Percentiles rank a stretch among this genome's conserved stretches.
Evolutionary conservation across 2,888 invertebrate species (phyloP).

Genomic region (Chamaedrilus cognettii): DNA sequence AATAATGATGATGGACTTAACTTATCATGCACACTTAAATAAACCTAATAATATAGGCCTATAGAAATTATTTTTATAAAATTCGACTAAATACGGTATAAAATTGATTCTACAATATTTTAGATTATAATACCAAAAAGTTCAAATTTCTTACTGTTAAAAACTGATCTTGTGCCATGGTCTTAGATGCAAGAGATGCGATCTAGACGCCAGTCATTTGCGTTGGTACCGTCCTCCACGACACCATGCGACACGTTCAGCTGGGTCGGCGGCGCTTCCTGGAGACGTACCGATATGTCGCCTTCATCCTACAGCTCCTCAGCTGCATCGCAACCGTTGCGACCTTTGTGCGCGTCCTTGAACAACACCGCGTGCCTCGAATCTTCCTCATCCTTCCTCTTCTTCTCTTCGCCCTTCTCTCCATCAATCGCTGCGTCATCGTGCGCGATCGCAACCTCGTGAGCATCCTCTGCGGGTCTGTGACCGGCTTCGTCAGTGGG

Average conservation of each 20-base stretch:
- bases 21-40: too few relatives aligned
- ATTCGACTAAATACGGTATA: too few relatives aligned
- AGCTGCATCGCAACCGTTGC: constrained; percentile 27
- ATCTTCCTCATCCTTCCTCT: constrained; percentile 29
- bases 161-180: too few relatives aligned
- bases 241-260: neutral
- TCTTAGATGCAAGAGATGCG: too few relatives aligned
- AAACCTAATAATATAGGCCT: too few relatives aligned
- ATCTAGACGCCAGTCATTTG: too few relatives aligned
- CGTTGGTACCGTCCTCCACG: too few relatives aligned
- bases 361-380: constrained; percentile 21
- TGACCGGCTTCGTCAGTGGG: constrained; percentile 30
- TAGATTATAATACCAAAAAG: too few relatives aligned
- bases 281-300: constrained; percentile 10
- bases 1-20: too few relatives aligned
- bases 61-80: too few relatives aligned
- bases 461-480: constrained; percentile 24
- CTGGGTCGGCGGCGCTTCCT: neutral
- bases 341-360: constrained; percentile 29
- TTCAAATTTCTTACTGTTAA: too few relatives aligned
- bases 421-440: constrained; percentile 7
- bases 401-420: constrained; percentile 24
- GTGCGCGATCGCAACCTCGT: constrained; percentile 21
- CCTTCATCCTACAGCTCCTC: constrained; percentile 26
- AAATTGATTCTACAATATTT: too few relatives aligned